Conservation (phyloP, 2,113 vertebrate genomes). For the Corythoichthys intestinalis region DNA sequence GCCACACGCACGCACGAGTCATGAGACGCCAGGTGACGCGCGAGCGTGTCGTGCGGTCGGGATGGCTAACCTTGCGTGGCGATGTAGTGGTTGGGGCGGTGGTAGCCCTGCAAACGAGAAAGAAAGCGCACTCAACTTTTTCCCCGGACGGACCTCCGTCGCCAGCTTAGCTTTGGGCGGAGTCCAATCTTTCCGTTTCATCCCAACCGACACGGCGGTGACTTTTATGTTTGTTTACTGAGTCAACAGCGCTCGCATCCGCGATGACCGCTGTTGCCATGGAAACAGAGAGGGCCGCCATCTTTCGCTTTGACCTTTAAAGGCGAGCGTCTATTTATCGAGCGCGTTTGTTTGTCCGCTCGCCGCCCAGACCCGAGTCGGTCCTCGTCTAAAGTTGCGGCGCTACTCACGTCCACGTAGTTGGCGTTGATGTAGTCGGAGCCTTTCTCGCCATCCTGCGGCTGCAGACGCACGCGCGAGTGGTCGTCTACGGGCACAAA, state of each 20-base stretch:
- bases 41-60: neutral
- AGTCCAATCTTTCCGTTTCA: neutral
- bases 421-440: conserved; percentile 98
- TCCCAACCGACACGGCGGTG: neutral
- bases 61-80: conserved; percentile 55
- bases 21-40: no score
- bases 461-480: conserved; percentile 89
- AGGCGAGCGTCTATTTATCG: conserved; percentile 3
- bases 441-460: conserved; percentile 85
- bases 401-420: conserved; percentile 88
- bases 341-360: neutral
- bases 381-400: neutral
- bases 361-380: neutral
- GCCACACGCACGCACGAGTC: conserved; percentile 12
- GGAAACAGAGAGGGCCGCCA: conserved; percentile 29
- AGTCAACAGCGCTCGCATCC: conserved; percentile 11
- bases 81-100: conserved; percentile 61
- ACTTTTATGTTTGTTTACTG: conserved; percentile 15
- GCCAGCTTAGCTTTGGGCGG: no score
- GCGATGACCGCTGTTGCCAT: conserved; percentile 14
- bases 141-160: neutral
- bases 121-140: neutral
- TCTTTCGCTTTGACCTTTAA: conserved; percentile 16
- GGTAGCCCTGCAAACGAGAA: conserved; percentile 51
- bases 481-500: conserved; percentile 80